Conservation (phyloP, 2,113 vertebrate species). For the Ictidomys tridecemlineatus region DNA sequence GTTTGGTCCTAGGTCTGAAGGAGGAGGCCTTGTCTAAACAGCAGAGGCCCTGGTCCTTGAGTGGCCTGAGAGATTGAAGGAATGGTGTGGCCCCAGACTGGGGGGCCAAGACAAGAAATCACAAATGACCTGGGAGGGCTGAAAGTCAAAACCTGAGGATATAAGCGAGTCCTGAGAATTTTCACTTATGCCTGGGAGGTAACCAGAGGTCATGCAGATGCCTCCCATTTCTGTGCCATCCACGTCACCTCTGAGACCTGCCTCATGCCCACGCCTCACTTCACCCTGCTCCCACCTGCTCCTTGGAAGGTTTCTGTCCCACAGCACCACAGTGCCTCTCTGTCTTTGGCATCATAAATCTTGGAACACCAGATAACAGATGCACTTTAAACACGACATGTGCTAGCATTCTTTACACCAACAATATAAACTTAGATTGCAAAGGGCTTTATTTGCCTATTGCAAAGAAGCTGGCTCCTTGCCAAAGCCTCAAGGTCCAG, state of each 20-base stretch:
- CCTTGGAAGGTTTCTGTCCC: neutral
- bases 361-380: neutral
- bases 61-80: neutral
- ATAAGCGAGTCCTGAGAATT: neutral
- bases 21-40: neutral
- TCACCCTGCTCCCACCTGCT: neutral
- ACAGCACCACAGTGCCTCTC: neutral
- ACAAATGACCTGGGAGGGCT: neutral
- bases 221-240: neutral
- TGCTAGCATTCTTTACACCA: rapidly evolving
- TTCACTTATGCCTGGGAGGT: neutral
- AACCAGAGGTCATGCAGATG: neutral
- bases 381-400: neutral
- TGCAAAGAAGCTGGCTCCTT: neutral
- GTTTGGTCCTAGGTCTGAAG: neutral
- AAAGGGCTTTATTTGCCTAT: conserved; percentile 50
- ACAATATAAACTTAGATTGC: neutral
- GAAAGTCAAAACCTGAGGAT: neutral
- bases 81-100: rapidly evolving
- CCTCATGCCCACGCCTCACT: neutral
- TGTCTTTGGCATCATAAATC: rapidly evolving
- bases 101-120: neutral
- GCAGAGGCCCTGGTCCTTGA: neutral
- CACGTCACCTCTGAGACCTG: neutral
- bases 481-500: conserved; percentile 25